These are phyloP conservation scores for Equus przewalskii DNA, from an alignment of 2,113 vertebrate genomes.

Conservation along the genomic window DNA sequence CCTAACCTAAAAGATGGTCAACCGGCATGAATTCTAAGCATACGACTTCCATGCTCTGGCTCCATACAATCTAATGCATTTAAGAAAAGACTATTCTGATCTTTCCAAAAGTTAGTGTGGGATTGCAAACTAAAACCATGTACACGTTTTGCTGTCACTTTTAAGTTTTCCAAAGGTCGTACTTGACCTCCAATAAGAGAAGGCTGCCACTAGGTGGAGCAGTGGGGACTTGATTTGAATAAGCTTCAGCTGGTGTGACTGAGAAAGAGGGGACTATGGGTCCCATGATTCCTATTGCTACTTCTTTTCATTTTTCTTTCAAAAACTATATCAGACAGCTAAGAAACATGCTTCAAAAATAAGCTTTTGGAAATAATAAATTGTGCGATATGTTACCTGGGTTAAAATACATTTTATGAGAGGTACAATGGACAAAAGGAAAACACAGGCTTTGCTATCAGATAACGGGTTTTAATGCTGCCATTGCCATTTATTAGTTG, in stretches of 20 bases:
- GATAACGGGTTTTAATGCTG: not conserved
- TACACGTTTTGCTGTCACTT: not conserved
- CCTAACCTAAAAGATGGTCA: not conserved
- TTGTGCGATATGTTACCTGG: not conserved
- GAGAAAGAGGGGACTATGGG: not conserved
- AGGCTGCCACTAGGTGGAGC: slow-evolving; percentile 37
- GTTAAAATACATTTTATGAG: slow-evolving; percentile 32
- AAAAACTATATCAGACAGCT: not conserved
- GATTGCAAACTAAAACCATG: not conserved
- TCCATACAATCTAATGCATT: not conserved
- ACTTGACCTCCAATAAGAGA: slow-evolving; percentile 36
- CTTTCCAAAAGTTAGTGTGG: not conserved
- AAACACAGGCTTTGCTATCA: not conserved
- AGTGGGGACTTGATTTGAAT: not conserved
- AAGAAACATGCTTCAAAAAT: not conserved
- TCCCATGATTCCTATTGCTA: not conserved
- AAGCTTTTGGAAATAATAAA: not conserved
- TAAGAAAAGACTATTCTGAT: not conserved
- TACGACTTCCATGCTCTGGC: not conserved
- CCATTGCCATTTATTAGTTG: not conserved
- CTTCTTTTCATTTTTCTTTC: slow-evolving; percentile 24
- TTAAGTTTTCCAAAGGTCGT: not conserved
- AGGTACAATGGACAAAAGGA: slow-evolving; percentile 1
- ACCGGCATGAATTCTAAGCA: not conserved
- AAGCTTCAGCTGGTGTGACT: not conserved